Base-by-base conservation (phyloP, 2,797 vertebrate species). In the Sciaenops ocellatus region DNA sequence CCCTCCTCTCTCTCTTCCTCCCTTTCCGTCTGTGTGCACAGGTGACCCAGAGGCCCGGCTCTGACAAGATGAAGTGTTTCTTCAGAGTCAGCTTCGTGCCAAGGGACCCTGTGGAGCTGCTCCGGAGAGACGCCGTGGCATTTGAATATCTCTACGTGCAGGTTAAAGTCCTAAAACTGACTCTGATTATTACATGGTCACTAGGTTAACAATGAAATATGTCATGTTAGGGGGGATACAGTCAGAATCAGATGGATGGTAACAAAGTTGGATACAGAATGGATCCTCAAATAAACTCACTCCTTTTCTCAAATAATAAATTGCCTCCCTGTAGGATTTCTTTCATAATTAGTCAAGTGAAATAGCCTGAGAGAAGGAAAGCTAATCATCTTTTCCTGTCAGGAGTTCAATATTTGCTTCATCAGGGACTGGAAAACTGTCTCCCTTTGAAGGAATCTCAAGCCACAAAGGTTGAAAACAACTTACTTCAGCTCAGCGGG, bases 1-100 rank as follows among this genome's bases (percentile, higher is more conserved):
- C 3, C 5, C 16, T 50, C 16, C 5, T 44, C 20, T 13, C 13
- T 60, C 17, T 56, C 5, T 15, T 20, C 30, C 41, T 47, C 20
- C 6, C 4, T 34, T 26, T 5, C 18, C 28, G 24, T 24, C 22
- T 34, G 8, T 65, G 42, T 22, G 64, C 80, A 57, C 89, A 99
- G 98, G 98, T 99, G 95, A 99, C 98, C 11, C 98, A 97, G 94
- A 96, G 97, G 87, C 96, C 97, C 59, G 96, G 96, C 73, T 97
- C 96, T 3, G 97, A 99, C 87, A 98, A 97, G 93, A 99, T 99
- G 97, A 98, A 97, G 90, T 99, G 98, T 95, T 97, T 97, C 91
- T 99, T 99, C 86, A 94, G 98, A 85, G 96, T 99, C 86, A 98
- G 97, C 92, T 99, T 99, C 76, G 97, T 99, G 85, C 98, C 98